These are phyloP conservation scores for Zaprionus ornatus DNA, from an alignment of 1,140 invertebrate genomes.

Conservation along the genomic window DNA sequence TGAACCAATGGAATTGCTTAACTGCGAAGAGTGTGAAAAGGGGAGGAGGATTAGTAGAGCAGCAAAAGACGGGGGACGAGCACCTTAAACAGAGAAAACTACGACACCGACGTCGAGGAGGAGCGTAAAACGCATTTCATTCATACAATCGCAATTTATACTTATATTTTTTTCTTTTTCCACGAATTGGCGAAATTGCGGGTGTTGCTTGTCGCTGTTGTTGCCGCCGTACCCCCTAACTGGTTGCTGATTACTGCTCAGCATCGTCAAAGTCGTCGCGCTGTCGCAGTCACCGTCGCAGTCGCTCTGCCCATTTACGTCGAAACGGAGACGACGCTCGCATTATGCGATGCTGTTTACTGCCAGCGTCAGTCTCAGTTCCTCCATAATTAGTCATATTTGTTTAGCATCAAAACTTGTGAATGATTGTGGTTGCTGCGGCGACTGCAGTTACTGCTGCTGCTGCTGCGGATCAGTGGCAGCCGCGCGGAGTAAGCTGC, in stretches of 20 bases:
- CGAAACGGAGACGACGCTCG: conserved; percentile 73
- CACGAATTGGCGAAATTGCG: conserved; percentile 81
- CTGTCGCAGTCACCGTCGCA: conserved; percentile 20
- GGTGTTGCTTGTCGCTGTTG: conserved; percentile 50
- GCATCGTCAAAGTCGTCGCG: conserved; percentile 12
- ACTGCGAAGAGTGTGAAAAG: neutral
- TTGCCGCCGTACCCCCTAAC: conserved; percentile 28
- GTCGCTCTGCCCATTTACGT: conserved; percentile 65
- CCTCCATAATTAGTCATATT: conserved; percentile 82
- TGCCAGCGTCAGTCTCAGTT: conserved; percentile 63
- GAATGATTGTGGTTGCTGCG: conserved; percentile 60
- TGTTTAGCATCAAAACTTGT: conserved; percentile 80
- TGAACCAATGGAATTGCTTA: neutral
- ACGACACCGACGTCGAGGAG: conserved; percentile 10
- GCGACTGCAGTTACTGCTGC: conserved; percentile 2
- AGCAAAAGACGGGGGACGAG: neutral
- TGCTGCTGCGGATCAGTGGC: conserved; percentile 7
- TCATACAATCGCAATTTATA: conserved; percentile 62
- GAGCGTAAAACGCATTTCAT: conserved; percentile 76
- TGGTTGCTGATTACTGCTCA: conserved; percentile 33
- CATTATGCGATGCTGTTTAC: conserved; percentile 81
- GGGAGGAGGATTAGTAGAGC: conserved; percentile 25
- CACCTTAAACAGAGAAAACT: conserved; percentile 49
- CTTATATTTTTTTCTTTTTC: conserved; percentile 53
- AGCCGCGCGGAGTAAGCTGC: neutral